A percentile compares a stretch with the other conserved stretches of the same genome.
Conservation (phyloP, 2,797 vertebrate species). For the Alcedo quadribrachys region DNA sequence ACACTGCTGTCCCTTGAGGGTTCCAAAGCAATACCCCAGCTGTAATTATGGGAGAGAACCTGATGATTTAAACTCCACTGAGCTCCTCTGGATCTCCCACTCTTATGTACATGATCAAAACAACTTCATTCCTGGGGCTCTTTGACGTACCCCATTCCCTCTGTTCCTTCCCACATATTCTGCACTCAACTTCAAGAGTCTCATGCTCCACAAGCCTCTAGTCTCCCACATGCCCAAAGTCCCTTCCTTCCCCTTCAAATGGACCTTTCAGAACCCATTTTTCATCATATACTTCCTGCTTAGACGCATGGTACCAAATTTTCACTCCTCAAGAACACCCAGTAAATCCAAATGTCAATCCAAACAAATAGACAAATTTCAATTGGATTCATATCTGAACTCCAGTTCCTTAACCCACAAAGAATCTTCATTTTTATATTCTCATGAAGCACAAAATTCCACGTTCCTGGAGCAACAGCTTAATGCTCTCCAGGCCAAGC, state of each 20-base stretch:
- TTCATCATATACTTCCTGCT: background rate
- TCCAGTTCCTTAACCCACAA: background rate
- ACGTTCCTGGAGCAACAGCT: background rate
- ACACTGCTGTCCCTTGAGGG: background rate
- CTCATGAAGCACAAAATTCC: background rate
- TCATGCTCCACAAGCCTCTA: background rate
- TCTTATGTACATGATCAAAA: background rate
- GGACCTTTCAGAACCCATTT: background rate
- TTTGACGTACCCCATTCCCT: background rate
- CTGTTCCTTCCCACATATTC: background rate
- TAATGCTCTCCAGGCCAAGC: background rate
- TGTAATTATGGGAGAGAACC: background rate
- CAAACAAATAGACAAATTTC: background rate
- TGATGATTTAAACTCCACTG: background rate
- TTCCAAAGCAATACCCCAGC: background rate
- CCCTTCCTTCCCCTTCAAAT: background rate
- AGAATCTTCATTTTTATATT: background rate
- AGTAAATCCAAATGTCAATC: background rate
- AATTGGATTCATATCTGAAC: fast-evolving
- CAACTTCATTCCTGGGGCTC: background rate
- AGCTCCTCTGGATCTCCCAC: background rate
- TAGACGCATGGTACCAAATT: background rate
- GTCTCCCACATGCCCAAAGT: background rate
- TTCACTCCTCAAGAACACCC: background rate
- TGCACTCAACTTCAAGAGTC: background rate